phyloP scores from a whole-genome alignment of 2,888 invertebrate genomes.

The Drosophila kuntzei region DNA sequence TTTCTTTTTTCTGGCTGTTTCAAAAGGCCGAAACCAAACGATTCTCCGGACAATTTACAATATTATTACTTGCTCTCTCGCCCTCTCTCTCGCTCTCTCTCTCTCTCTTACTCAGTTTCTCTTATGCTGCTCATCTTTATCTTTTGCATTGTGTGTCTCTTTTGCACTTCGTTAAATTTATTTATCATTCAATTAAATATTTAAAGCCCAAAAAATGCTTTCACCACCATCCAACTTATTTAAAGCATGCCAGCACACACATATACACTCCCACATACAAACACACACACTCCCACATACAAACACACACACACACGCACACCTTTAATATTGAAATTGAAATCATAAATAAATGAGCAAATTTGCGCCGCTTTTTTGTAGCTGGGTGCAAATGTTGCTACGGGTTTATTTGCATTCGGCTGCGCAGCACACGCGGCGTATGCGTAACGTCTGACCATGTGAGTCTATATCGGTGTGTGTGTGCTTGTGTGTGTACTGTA shows the following conservation, averaged over 20 bases:
- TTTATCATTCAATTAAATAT: conserved; percentile 83
- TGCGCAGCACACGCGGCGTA: conserved; percentile 44
- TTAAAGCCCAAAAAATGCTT: conserved; percentile 82
- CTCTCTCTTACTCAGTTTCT: conserved; percentile 6
- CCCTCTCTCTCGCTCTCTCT: conserved; percentile 7
- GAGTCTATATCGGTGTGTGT: conserved; percentile 7
- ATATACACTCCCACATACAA: conserved; percentile 12
- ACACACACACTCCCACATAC: conserved; percentile 20
- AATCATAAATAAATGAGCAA: conserved; percentile 82
- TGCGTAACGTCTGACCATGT: conserved; percentile 39
- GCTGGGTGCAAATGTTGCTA: conserved; percentile 26
- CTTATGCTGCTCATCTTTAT: conserved; percentile 2
- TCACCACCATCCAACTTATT: conserved; percentile 68
- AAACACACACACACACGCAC: conserved; percentile 31
- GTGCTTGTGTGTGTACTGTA: conserved; percentile 42
- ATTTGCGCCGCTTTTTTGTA: conserved; percentile 49
- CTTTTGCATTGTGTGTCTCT: conserved; percentile 28
- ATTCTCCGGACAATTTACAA: conserved; percentile 50
- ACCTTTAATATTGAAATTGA: conserved; percentile 82
- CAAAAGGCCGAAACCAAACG: conserved; percentile 37
- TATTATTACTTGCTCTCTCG: conserved; percentile 35
- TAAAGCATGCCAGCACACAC: conserved; percentile 36
- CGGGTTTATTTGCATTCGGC: conserved; percentile 49
- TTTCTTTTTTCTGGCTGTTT: conserved; percentile 13
- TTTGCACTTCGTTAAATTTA: conserved; percentile 64